Conservation (phyloP, 2,797 vertebrate species). For the Oceanodroma leucorhoa region DNA sequence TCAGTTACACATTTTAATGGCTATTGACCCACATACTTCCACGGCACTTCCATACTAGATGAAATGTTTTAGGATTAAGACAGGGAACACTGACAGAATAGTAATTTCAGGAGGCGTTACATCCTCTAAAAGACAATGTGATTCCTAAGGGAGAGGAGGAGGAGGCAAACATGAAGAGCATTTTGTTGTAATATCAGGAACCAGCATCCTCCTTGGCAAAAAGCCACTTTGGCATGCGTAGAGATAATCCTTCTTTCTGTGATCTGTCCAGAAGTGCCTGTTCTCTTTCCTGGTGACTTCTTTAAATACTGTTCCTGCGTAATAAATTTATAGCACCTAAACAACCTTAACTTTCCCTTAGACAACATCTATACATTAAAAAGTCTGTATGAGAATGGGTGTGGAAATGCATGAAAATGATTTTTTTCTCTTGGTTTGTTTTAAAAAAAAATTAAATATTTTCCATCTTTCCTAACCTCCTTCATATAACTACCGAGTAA, state of each 20-base stretch:
- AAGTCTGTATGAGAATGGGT: not conserved
- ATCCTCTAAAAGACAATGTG: not conserved
- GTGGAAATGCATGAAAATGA: not conserved
- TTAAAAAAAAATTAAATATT: not conserved
- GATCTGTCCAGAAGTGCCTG: not conserved
- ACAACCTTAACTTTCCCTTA: not conserved
- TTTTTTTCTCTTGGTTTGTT: not conserved
- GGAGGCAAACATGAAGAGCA: not conserved
- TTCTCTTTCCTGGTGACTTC: not conserved
- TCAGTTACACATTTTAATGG: not conserved
- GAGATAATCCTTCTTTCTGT: not conserved
- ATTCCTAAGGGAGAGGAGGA: not conserved
- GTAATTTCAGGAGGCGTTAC: not conserved
- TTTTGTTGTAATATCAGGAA: not conserved
- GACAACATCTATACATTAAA: not conserved
- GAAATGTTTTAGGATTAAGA: not conserved
- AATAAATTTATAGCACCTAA: not conserved
- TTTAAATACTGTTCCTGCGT: not conserved
- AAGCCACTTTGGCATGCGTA: not conserved
- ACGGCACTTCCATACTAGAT: not conserved
- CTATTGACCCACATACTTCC: not conserved
- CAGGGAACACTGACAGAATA: not conserved
- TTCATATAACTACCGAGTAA: not conserved
- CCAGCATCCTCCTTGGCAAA: not conserved
- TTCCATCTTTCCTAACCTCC: not conserved